Percentiles rank a stretch among this genome's conserved stretches.
Evolutionary conservation across 2,113 vertebrate genomes (phyloP).

Genomic region (Dicrurus megarhynchus): DNA sequence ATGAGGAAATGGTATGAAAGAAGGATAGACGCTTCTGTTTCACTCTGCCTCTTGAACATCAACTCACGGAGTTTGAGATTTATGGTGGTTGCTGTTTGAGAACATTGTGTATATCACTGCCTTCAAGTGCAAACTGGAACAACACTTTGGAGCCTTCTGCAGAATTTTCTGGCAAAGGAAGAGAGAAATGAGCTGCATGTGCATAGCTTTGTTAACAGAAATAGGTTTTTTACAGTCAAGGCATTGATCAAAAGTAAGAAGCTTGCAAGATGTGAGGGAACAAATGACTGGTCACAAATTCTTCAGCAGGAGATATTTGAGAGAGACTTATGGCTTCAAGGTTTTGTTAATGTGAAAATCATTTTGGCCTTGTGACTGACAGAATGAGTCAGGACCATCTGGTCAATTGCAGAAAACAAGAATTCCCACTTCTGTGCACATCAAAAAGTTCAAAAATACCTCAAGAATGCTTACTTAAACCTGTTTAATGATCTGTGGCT

Average conservation of each 20-base stretch:
- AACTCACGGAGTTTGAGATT: not conserved
- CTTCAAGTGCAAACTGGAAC: not conserved
- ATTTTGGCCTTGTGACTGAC: not conserved
- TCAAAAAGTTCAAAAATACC: not conserved
- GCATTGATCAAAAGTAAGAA: not conserved
- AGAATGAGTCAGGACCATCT: constrained; percentile 45
- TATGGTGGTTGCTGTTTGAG: not conserved
- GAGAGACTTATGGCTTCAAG: not conserved
- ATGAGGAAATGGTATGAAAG: not conserved
- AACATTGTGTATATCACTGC: not conserved
- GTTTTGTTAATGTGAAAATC: constrained; percentile 1
- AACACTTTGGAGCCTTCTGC: not conserved
- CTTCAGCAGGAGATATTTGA: not conserved
- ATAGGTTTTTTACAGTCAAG: not conserved
- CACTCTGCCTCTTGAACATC: not conserved
- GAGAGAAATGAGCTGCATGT: not conserved
- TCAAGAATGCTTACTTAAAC: constrained; percentile 20
- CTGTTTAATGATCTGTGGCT: not conserved
- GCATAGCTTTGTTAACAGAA: not conserved
- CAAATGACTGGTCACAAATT: not conserved
- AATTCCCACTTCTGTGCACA: not conserved
- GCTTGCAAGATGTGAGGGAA: not conserved
- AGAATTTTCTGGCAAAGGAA: not conserved
- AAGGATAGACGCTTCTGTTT: not conserved
- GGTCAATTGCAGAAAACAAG: not conserved